These are phyloP conservation scores for Acromyrmex echinatior DNA, from an alignment of 1,140 invertebrate species.

Conservation along the genomic window DNA sequence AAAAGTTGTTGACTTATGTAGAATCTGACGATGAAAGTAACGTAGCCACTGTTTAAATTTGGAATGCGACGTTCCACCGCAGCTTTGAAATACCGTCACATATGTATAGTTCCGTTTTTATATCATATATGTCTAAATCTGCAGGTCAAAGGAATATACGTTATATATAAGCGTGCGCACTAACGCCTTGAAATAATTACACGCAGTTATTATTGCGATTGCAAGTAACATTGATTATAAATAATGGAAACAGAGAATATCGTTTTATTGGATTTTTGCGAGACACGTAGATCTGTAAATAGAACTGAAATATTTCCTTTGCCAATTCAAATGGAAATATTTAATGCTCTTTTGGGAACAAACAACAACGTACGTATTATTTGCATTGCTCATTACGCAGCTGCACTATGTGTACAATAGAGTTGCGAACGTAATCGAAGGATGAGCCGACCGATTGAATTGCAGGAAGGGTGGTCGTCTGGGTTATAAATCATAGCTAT, in stretches of 20 bases:
- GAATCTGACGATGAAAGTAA: conserved; percentile 37
- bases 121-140: conserved; percentile 7
- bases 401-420: conserved; percentile 32
- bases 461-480: conserved; percentile 41
- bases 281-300: neutral
- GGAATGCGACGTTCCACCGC: conserved; percentile 30
- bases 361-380: conserved; percentile 8
- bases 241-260: neutral
- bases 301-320: conserved; percentile 20
- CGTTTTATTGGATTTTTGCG: neutral
- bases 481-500: conserved; percentile 66
- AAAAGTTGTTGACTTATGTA: conserved; percentile 40
- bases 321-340: neutral
- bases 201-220: neutral
- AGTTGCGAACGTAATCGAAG: conserved; percentile 39
- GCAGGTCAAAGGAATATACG: neutral
- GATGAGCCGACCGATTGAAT: conserved; percentile 49
- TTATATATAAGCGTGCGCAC: neutral
- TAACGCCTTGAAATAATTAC: conserved; percentile 3
- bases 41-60: conserved; percentile 54
- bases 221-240: too few species aligned
- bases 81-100: conserved; percentile 14
- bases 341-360: conserved; percentile 24
- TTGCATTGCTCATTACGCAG: conserved; percentile 52
- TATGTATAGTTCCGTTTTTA: neutral